Evolutionary conservation across 2,888 invertebrate species (phyloP).

Genomic region (Adelphocoris suturalis): DNA sequence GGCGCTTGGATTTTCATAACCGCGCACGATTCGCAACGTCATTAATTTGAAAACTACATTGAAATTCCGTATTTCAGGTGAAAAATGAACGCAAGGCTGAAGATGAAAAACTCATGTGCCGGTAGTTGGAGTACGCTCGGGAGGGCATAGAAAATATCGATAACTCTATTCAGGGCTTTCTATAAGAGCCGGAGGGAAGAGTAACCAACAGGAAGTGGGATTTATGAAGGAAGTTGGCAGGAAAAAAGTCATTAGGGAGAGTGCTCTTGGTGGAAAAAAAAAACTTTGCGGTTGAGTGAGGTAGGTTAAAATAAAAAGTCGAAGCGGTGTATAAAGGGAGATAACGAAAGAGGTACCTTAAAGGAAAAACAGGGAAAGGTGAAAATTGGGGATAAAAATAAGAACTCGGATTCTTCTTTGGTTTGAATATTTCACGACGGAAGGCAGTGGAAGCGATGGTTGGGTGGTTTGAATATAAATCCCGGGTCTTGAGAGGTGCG

Average conservation of each 20-base stretch:
- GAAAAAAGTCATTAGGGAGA: constrained; percentile 44
- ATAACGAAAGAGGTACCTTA: background rate
- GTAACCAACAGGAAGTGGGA: background rate
- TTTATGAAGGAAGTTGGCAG: background rate
- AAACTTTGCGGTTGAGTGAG: background rate
- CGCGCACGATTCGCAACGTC: too few species aligned
- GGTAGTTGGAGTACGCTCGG: background rate
- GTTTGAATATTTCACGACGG: background rate
- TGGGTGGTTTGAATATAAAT: too few species aligned
- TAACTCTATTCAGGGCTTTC: background rate
- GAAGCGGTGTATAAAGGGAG: background rate
- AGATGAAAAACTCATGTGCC: background rate
- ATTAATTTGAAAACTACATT: too few species aligned
- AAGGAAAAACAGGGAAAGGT: background rate
- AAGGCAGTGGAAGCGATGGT: too few species aligned
- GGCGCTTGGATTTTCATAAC: too few species aligned
- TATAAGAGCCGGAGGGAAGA: background rate
- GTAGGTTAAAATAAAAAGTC: constrained; percentile 23
- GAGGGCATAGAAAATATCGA: background rate
- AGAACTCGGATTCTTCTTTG: background rate
- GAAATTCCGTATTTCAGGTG: too few species aligned
- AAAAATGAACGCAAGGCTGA: too few species aligned
- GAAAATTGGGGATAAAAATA: constrained; percentile 38
- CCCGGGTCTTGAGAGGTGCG: too few species aligned
- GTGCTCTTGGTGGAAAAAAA: constrained; percentile 42